Percentiles rank a stretch among this genome's conserved stretches.
Evolutionary conservation across 2,888 invertebrate genomes (phyloP).

Genomic region (Lucinisca nassula): DNA sequence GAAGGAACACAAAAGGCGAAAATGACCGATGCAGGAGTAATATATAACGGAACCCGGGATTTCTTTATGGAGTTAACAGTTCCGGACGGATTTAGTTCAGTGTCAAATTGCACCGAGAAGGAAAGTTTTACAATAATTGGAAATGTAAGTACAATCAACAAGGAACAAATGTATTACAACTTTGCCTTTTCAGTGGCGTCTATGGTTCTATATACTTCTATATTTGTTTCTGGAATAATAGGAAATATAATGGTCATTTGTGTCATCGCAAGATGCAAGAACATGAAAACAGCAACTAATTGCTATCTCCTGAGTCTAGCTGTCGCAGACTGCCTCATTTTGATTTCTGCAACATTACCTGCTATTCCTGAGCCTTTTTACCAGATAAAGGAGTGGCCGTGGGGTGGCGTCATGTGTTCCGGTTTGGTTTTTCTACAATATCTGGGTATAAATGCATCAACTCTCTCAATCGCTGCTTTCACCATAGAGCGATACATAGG

Average conservation of each 20-base stretch:
- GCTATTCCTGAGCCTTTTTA: constrained; percentile 89
- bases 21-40: too few species aligned
- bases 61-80: too few species aligned
- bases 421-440: constrained; percentile 90
- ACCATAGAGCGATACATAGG: constrained; percentile 91
- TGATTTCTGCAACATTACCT: constrained; percentile 89
- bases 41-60: too few species aligned
- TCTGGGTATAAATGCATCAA: constrained; percentile 90
- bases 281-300: constrained; percentile 90
- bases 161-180: background rate
- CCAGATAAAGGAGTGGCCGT: constrained; percentile 89
- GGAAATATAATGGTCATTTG: constrained; percentile 90
- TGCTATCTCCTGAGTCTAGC: constrained; percentile 91
- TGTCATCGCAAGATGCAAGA: constrained; percentile 88
- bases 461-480: constrained; percentile 91
- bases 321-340: constrained; percentile 90
- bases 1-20: too few species aligned
- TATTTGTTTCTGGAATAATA: constrained; percentile 89
- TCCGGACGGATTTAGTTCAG: too few species aligned
- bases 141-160: too few species aligned
- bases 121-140: too few species aligned
- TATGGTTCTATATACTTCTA: constrained; percentile 77
- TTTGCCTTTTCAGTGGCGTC: constrained; percentile 12
- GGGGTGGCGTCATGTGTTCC: constrained; percentile 89
- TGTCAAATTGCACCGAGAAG: too few species aligned